A percentile compares a stretch with the other conserved stretches of the same genome.
phyloP scores from a whole-genome alignment of 2,888 invertebrate species.

The Strigamia crassipes region DNA sequence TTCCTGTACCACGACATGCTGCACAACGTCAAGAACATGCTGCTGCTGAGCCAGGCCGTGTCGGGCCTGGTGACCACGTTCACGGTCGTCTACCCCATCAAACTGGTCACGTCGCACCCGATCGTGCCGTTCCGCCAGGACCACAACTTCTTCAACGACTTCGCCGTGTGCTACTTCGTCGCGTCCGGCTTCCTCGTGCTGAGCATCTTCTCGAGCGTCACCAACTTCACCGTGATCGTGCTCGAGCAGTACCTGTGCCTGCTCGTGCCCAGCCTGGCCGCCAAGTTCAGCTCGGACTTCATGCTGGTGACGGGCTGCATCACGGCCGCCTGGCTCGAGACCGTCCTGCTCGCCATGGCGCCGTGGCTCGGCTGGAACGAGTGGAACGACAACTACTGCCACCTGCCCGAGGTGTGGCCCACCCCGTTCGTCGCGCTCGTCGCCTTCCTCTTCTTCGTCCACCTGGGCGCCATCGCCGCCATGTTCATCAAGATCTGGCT shows the following conservation, averaged over 20 bases:
- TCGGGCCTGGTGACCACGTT: conserved; percentile 51
- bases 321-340: conserved; percentile 54
- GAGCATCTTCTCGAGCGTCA: conserved; percentile 50
- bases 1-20: conserved; percentile 49
- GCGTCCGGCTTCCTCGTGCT: conserved; percentile 49
- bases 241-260: conserved; percentile 50
- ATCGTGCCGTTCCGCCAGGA: conserved; percentile 47
- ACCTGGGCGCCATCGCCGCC: conserved; percentile 44
- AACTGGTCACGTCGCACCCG: conserved; percentile 49
- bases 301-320: conserved; percentile 61
- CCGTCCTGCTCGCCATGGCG: conserved; percentile 47
- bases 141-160: conserved; percentile 49
- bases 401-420: conserved; percentile 49
- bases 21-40: conserved; percentile 48
- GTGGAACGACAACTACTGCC: conserved; percentile 48
- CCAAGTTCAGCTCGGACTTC: conserved; percentile 45
- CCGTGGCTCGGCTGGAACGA: conserved; percentile 51
- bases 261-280: conserved; percentile 46
- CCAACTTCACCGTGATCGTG: conserved; percentile 49
- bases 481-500: conserved; percentile 49
- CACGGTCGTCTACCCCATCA: conserved; percentile 51
- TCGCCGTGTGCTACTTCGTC: conserved; percentile 49
- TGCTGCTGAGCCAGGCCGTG: conserved; percentile 49
- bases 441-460: conserved; percentile 42
- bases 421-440: conserved; percentile 47